Percentiles rank a stretch among this genome's conserved stretches.
phyloP scores from a whole-genome alignment of 2,888 invertebrate genomes.

The Hybos culiciformis region DNA sequence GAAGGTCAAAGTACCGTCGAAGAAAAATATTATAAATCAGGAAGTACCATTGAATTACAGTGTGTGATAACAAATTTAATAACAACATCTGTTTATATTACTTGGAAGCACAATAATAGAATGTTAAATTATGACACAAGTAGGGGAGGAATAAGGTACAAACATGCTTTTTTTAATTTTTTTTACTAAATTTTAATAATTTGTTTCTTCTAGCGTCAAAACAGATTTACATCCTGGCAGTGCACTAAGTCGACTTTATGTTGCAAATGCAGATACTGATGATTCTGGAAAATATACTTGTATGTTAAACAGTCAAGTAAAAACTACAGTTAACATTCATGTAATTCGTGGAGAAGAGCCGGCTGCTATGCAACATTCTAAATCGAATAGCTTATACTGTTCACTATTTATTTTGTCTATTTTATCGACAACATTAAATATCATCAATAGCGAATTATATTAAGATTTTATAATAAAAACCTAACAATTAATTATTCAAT shows the following conservation, averaged over 20 bases:
- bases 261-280: conserved; percentile 62
- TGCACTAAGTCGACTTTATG: conserved; percentile 61
- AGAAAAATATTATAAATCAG: conserved; percentile 71
- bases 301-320: conserved; percentile 53
- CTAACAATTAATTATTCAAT: no score
- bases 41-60: conserved; percentile 67
- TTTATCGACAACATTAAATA: no score
- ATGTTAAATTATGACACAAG: conserved; percentile 66
- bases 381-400: conserved; percentile 16
- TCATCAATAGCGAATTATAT: no score
- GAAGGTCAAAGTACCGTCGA: conserved; percentile 60
- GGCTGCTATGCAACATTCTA: conserved; percentile 36
- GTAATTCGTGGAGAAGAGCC: conserved; percentile 57
- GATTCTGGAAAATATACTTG: conserved; percentile 73
- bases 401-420: no score
- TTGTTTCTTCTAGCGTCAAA: conserved; percentile 49
- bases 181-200: background rate
- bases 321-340: conserved; percentile 58
- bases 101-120: conserved; percentile 64
- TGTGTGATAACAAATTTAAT: conserved; percentile 71
- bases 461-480: no score
- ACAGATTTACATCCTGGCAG: conserved; percentile 61
- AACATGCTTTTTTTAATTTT: background rate
- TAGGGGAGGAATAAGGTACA: conserved; percentile 64
- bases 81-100: conserved; percentile 57